phyloP scores from a whole-genome alignment of 2,888 invertebrate genomes.

The Xylota segnis region DNA sequence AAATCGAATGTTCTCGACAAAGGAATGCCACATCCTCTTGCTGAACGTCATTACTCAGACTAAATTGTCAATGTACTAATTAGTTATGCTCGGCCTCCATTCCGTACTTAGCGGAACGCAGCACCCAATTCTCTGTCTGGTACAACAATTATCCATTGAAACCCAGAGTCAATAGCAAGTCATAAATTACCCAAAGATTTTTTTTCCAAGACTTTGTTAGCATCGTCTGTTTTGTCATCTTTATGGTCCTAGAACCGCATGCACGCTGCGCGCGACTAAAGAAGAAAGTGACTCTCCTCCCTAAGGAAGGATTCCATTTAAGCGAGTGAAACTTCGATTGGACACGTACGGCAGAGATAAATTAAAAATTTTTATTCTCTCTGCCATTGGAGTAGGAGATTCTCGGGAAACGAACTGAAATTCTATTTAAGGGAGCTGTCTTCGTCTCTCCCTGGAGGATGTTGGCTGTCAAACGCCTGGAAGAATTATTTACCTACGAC shows the following conservation, averaged over 20 bases:
- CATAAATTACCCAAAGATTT: slow-evolving; percentile 66
- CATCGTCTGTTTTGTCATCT: slow-evolving; percentile 72
- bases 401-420: slow-evolving; percentile 58
- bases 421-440: slow-evolving; percentile 73
- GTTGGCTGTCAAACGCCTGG: slow-evolving; percentile 69
- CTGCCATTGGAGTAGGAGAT: slow-evolving; percentile 40
- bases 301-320: slow-evolving; percentile 52
- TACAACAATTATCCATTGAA: slow-evolving; percentile 61
- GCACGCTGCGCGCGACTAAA: slow-evolving; percentile 63
- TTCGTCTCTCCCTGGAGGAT: slow-evolving; percentile 68
- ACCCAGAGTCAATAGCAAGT: slow-evolving; percentile 57
- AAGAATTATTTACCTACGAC: slow-evolving; percentile 76
- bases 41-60: slow-evolving; percentile 23
- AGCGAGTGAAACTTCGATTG: slow-evolving; percentile 68
- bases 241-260: slow-evolving; percentile 71
- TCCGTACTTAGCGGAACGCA: slow-evolving; percentile 41
- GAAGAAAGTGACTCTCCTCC: slow-evolving; percentile 51
- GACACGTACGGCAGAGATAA: slow-evolving; percentile 73
- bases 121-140: slow-evolving; percentile 40
- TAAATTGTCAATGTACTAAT: slow-evolving; percentile 60
- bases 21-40: slow-evolving; percentile 33
- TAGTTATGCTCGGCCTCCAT: slow-evolving; percentile 52
- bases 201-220: slow-evolving; percentile 29
- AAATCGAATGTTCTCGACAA: slow-evolving; percentile 32
- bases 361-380: slow-evolving; percentile 52